Conservation (phyloP, 2,888 invertebrate species). For the Clepsis dumicolana region DNA sequence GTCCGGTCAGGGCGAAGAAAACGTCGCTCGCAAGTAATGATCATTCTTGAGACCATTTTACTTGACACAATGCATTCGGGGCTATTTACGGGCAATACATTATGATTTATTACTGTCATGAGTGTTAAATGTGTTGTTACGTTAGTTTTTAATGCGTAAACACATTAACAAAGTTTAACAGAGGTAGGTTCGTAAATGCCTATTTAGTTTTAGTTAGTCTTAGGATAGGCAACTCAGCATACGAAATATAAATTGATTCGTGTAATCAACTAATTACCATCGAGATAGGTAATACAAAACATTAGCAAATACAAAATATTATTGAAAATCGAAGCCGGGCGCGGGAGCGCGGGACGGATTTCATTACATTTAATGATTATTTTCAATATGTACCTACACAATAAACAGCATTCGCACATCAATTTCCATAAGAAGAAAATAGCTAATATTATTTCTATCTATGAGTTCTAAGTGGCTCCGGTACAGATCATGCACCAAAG, state of each 20-base stretch:
- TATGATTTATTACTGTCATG: conserved; percentile 13
- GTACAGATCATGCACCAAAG: too few relatives aligned
- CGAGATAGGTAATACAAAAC: too few relatives aligned
- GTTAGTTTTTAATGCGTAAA: conserved; percentile 11
- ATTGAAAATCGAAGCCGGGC: too few relatives aligned
- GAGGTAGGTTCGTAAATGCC: neutral
- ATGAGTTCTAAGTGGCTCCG: too few relatives aligned
- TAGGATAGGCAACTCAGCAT: neutral
- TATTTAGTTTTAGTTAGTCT: neutral
- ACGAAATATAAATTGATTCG: neutral
- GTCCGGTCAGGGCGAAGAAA: conserved; percentile 18
- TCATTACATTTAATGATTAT: too few relatives aligned
- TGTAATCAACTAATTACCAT: too few relatives aligned
- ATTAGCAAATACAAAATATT: too few relatives aligned
- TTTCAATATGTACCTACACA: too few relatives aligned
- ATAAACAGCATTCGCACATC: too few relatives aligned
- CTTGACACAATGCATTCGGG: conserved; percentile 9
- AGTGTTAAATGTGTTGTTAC: conserved; percentile 10
- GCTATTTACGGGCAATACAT: conserved; percentile 22
- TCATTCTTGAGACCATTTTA: conserved; percentile 29
- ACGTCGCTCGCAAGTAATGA: conserved; percentile 15
- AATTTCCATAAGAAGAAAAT: too few relatives aligned
- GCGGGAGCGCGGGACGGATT: too few relatives aligned
- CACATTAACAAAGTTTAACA: conserved; percentile 1
- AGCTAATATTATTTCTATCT: too few relatives aligned